Conservation (phyloP, 2,888 invertebrate genomes). For the Crematogaster levior region DNA sequence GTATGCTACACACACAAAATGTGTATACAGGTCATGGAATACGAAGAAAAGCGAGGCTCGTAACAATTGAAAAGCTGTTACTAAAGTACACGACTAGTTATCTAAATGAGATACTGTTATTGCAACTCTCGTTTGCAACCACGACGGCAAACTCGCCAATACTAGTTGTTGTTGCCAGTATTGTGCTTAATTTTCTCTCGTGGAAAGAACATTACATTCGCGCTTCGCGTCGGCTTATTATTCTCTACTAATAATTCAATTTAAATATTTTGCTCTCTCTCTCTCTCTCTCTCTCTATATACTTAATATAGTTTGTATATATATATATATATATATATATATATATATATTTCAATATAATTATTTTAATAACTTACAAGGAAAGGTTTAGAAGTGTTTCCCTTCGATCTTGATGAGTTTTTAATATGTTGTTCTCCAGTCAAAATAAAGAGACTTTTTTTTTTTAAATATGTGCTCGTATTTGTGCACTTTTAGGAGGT, state of each 20-base stretch:
- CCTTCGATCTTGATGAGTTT: no score
- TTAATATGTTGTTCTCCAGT: no score
- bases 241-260: slow-evolving; percentile 30
- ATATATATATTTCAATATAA: no score
- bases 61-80: slow-evolving; percentile 42
- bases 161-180: slow-evolving; percentile 25
- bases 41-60: slow-evolving; percentile 19
- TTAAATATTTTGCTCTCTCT: slow-evolving; percentile 28
- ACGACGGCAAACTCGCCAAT: slow-evolving; percentile 11
- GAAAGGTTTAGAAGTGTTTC: no score
- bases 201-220: slow-evolving; percentile 35
- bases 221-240: slow-evolving; percentile 9
- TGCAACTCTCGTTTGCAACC: slow-evolving; percentile 18
- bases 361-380: no score
- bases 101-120: slow-evolving; percentile 53
- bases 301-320: no score
- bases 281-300: no score
- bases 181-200: slow-evolving; percentile 47
- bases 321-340: no score
- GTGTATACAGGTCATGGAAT: slow-evolving; percentile 16
- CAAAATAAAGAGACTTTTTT: no score
- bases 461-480: no score
- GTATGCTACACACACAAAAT: no score
- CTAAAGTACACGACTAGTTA: slow-evolving; percentile 44
- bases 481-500: no score